Percentiles rank a stretch among this genome's conserved stretches.
Conservation (phyloP, 2,797 vertebrate genomes). For the Euthynnus affinis region DNA sequence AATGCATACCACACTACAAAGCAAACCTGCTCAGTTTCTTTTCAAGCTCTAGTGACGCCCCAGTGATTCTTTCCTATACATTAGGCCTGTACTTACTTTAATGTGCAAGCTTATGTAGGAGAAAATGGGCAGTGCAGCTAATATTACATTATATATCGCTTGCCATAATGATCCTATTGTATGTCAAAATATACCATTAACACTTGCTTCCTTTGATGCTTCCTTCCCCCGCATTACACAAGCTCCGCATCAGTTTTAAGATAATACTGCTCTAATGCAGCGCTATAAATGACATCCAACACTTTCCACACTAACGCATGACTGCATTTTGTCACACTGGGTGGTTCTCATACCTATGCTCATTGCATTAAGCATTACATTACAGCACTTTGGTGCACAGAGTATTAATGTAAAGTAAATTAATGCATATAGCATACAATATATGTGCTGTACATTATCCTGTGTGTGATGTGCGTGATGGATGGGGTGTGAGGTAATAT, state of each 20-base stretch:
- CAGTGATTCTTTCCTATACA: not conserved
- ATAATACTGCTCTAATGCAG: conserved; percentile 6
- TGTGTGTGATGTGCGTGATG: conserved; percentile 1
- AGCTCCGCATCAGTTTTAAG: conserved; percentile 41
- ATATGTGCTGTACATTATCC: not conserved
- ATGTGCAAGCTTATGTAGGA: conserved; percentile 26
- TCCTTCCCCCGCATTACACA: conserved; percentile 26
- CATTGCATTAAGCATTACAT: conserved; percentile 26
- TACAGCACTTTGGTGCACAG: conserved; percentile 18
- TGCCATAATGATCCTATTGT: conserved; percentile 28
- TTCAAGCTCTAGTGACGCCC: not conserved
- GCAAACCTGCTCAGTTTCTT: not conserved
- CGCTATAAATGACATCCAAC: conserved; percentile 45
- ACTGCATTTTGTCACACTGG: conserved; percentile 17
- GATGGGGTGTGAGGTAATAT: conserved; percentile 9
- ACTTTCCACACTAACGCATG: conserved; percentile 16
- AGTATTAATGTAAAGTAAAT: conserved; percentile 35
- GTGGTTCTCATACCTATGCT: conserved; percentile 16
- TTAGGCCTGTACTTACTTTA: not conserved
- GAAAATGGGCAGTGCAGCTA: not conserved
- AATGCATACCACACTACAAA: not conserved
- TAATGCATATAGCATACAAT: not conserved
- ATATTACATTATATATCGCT: conserved; percentile 39
- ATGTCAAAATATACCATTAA: conserved; percentile 47
- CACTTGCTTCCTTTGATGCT: conserved; percentile 45